phyloP scores from a whole-genome alignment of 2,888 invertebrate species.

The Quadroppia sp. region DNA sequence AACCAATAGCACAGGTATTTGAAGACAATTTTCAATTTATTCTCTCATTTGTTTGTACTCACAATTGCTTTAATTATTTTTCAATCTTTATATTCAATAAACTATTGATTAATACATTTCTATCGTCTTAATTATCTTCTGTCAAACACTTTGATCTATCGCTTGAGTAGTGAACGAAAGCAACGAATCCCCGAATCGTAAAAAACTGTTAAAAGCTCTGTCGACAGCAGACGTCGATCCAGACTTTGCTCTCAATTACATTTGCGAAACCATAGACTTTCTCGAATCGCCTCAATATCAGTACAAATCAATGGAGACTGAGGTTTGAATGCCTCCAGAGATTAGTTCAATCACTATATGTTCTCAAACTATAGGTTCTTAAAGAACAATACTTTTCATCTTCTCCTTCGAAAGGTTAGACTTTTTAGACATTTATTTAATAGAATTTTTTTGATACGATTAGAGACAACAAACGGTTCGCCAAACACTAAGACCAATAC shows the following conservation, averaged over 20 bases:
- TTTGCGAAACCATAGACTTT: conserved; percentile 48
- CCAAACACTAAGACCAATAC: not conserved
- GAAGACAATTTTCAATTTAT: not conserved
- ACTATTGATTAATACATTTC: too few relatives aligned
- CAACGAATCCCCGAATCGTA: conserved; percentile 7
- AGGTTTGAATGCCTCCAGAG: conserved; percentile 27
- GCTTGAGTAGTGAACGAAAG: not conserved
- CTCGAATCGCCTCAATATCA: conserved; percentile 45
- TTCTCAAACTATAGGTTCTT: not conserved
- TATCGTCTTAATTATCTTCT: not conserved
- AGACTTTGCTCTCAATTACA: conserved; percentile 45
- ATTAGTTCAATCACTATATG: not conserved
- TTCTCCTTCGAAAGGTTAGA: conserved; percentile 21
- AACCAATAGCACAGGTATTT: conserved; percentile 16
- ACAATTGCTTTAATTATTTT: too few relatives aligned
- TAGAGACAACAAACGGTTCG: conserved; percentile 22
- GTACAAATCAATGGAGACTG: conserved; percentile 1
- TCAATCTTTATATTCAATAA: too few relatives aligned
- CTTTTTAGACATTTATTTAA: conserved; percentile 11
- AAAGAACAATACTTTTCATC: conserved; percentile 4
- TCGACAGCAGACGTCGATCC: conserved; percentile 46
- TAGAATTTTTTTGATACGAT: not conserved
- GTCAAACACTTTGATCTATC: not conserved
- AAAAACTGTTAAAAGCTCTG: conserved; percentile 25
- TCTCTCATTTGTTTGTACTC: not conserved